Evolutionary conservation across 2,888 invertebrate species (phyloP).

Genomic region (Diaprepes abbreviatus): DNA sequence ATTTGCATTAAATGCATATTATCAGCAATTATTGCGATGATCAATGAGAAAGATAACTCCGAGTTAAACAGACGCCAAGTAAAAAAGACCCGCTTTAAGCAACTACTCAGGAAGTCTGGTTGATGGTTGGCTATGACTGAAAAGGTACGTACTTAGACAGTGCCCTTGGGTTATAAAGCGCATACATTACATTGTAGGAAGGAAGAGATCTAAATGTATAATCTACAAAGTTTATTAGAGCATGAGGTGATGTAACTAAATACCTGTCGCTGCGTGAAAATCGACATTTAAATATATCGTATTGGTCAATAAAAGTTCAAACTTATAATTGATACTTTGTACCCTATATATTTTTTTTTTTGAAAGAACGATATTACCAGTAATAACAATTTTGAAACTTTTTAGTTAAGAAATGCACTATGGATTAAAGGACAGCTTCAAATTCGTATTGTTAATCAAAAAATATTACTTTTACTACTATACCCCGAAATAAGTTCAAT

Average conservation of each 20-base stretch:
- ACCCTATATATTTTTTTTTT: too few species aligned
- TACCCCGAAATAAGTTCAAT: too few species aligned
- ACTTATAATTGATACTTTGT: too few species aligned
- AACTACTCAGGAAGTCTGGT: constrained; percentile 24
- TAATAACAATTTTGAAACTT: too few species aligned
- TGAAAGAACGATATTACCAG: too few species aligned
- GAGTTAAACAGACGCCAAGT: constrained; percentile 19
- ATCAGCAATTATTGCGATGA: constrained; percentile 30
- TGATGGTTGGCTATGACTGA: constrained; percentile 3
- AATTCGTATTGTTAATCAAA: too few species aligned
- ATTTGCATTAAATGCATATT: constrained; percentile 29
- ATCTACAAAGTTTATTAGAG: constrained; percentile 2
- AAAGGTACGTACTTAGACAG: constrained; percentile 16
- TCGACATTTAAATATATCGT: too few species aligned
- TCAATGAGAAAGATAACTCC: constrained; percentile 22
- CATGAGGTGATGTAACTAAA: constrained; percentile 6
- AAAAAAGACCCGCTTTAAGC: constrained; percentile 23
- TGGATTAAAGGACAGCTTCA: too few species aligned
- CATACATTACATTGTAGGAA: constrained; percentile 14
- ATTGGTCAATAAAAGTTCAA: too few species aligned
- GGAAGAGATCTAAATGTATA: constrained; percentile 1
- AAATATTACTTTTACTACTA: too few species aligned
- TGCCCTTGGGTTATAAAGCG: constrained; percentile 2
- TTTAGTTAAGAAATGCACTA: too few species aligned
- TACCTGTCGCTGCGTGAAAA: neutral